A percentile compares a stretch with the other conserved stretches of the same genome.
Evolutionary conservation across 2,113 vertebrate genomes (phyloP).

Genomic region (Rhinopithecus roxellana): DNA sequence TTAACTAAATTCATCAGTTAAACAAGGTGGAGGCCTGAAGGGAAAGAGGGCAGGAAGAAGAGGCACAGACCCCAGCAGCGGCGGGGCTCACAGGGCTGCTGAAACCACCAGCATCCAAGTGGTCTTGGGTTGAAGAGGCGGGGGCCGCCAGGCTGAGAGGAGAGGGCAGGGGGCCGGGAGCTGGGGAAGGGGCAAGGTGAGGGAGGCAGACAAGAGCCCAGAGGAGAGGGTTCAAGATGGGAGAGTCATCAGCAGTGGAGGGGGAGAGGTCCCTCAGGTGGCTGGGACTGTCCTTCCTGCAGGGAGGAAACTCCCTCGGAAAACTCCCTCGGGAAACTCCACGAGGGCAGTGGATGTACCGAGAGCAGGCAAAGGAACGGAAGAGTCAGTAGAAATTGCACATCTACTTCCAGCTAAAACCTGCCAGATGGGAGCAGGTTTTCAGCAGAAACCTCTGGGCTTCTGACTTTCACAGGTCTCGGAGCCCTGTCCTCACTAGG

Average conservation of each 20-base stretch:
- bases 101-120: neutral
- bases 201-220: neutral
- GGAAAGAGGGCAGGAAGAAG: neutral
- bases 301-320: neutral
- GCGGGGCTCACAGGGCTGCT: neutral
- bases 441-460: conserved; percentile 75
- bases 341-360: neutral
- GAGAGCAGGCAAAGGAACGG: neutral
- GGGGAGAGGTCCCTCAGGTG: neutral
- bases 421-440: conserved; percentile 79
- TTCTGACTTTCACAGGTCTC: conserved; percentile 81
- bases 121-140: neutral
- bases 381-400: neutral
- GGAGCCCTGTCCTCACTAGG: conserved; percentile 72
- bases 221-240: neutral
- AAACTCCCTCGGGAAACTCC: neutral
- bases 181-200: neutral
- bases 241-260: neutral
- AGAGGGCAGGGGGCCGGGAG: neutral
- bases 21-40: neutral
- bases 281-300: neutral
- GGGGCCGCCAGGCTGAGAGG: neutral
- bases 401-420: neutral
- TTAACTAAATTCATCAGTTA: conserved; percentile 51
- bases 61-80: neutral